Evolutionary conservation across 2,888 invertebrate species (phyloP).

Genomic region (Anarsia innoxiella): DNA sequence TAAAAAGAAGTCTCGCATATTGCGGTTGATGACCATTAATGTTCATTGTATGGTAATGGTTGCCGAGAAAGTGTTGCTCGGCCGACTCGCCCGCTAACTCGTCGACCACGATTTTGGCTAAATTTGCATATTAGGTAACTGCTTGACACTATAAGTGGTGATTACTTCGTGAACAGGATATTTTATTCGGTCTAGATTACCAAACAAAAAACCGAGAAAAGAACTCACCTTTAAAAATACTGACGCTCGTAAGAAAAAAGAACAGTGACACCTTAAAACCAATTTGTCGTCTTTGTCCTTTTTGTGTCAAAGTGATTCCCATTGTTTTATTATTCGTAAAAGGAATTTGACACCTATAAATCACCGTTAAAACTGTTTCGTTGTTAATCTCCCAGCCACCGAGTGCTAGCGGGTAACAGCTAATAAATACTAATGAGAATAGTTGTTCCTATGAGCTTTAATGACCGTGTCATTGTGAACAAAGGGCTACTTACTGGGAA

Average conservation of each 20-base stretch:
- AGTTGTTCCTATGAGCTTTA: slow-evolving; percentile 29
- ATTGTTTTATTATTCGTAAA: slow-evolving; percentile 8
- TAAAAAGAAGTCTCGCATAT: slow-evolving; percentile 21
- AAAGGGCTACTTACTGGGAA: slow-evolving; percentile 16
- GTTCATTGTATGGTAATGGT: slow-evolving; percentile 59
- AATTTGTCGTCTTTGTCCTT: too few relatives aligned
- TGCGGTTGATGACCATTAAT: slow-evolving; percentile 34
- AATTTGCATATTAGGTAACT: slow-evolving; percentile 60
- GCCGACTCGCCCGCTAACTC: slow-evolving; percentile 51
- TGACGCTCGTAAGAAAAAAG: too few relatives aligned
- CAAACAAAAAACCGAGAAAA: slow-evolving; percentile 1
- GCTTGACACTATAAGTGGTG: slow-evolving; percentile 15
- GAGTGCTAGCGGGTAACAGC: slow-evolving; percentile 24
- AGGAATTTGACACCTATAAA: slow-evolving; percentile 13
- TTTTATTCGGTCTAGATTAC: too few relatives aligned
- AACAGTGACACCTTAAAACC: too few relatives aligned
- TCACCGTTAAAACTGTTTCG: slow-evolving; percentile 21
- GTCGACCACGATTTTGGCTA: slow-evolving; percentile 48
- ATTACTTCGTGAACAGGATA: slow-evolving; percentile 8
- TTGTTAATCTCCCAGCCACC: slow-evolving; percentile 22
- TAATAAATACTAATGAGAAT: slow-evolving; percentile 38
- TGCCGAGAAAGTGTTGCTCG: slow-evolving; percentile 52
- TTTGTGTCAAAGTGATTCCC: too few relatives aligned
- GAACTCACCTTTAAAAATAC: slow-evolving; percentile 2
- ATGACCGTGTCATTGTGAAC: slow-evolving; percentile 35